Evolutionary conservation across 2,797 vertebrate genomes (phyloP), one percentile per base, ranked within the genome.

Genomic region (Labroides dimidiatus): DNA sequence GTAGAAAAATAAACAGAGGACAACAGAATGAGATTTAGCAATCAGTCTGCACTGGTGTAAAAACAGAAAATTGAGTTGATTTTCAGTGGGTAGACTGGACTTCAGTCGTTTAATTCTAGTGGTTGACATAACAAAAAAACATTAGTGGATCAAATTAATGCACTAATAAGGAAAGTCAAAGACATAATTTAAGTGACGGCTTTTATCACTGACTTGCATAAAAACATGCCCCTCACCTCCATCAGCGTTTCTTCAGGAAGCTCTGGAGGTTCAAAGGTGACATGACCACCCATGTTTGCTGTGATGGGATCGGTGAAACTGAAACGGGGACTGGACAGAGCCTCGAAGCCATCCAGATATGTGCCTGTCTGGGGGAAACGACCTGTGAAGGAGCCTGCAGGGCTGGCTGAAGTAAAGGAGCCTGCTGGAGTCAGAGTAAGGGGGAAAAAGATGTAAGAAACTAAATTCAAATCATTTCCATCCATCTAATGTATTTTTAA

Each of bases 231-330:
- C 52, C 93, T 83, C 84, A 99, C 98, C 95, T 99, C 98, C 98
- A 99, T 99, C n/a, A 99, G 94, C 0, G 98, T 99, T 92, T 99
- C 98, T 73, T 99, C 98, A 0, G 98, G 98, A 57, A 99, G 84
- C 72, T 99, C 98, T 0, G 98, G 98, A 41, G 96, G 96, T 85
- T 99, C 97, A 6, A 99, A 99, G 0, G 95, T 96, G n/a, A 99
- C 93, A 0, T 77, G 92, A 12, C 95, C 94, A 21, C 96, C 96
- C 89, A 97, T 90, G 87, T 96, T 97, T 79, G 94, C 84, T 15
- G 92, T 86, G 77, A 96, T 91, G 0, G 95, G 91, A 75, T 98
- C 96, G 0, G 92, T 82, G 65, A 96, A 95, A 14, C 94, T 75
- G 59, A 94, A 98, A 27, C 96, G 95, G 43, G 97, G 94, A 43